A percentile compares a stretch with the other conserved stretches of the same genome.
Evolutionary conservation across 1,140 invertebrate species (phyloP).

Genomic region (Lamellibrachia luymesi): DNA sequence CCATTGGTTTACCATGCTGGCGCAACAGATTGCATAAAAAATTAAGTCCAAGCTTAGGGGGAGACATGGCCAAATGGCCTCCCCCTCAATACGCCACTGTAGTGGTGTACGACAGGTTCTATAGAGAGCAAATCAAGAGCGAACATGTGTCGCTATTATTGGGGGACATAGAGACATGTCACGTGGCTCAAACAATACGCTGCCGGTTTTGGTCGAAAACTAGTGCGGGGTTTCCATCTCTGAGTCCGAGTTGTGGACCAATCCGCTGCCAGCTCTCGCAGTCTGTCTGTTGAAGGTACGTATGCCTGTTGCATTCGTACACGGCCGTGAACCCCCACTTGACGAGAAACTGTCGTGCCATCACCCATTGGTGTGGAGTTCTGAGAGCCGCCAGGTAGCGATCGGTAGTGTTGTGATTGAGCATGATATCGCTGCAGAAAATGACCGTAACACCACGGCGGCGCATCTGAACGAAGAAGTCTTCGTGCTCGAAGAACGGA

Average conservation of each 20-base stretch:
- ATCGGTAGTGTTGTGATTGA: neutral
- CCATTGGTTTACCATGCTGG: no score
- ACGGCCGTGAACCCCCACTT: neutral
- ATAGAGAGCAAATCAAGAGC: neutral
- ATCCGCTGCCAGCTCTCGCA: neutral
- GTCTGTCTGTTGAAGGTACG: neutral
- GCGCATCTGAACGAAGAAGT: conserved; percentile 12
- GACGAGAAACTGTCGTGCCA: neutral
- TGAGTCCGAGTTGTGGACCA: neutral
- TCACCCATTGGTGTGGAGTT: neutral
- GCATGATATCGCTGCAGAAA: neutral
- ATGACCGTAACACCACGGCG: neutral
- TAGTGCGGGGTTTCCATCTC: neutral
- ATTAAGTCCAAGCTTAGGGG: no score
- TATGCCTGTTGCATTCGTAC: neutral
- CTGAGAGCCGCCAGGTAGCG: neutral
- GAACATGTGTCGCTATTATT: neutral
- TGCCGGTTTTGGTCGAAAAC: neutral
- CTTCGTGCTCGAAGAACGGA: conserved; percentile 12
- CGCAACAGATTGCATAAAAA: no score
- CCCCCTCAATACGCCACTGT: no score
- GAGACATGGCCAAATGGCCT: no score
- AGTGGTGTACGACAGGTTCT: neutral
- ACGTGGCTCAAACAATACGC: neutral
- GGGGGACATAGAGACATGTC: neutral